These are phyloP conservation scores for Palythoa grandiflora DNA, from an alignment of 92 coral and sea anemone species.

Conservation along the genomic window DNA sequence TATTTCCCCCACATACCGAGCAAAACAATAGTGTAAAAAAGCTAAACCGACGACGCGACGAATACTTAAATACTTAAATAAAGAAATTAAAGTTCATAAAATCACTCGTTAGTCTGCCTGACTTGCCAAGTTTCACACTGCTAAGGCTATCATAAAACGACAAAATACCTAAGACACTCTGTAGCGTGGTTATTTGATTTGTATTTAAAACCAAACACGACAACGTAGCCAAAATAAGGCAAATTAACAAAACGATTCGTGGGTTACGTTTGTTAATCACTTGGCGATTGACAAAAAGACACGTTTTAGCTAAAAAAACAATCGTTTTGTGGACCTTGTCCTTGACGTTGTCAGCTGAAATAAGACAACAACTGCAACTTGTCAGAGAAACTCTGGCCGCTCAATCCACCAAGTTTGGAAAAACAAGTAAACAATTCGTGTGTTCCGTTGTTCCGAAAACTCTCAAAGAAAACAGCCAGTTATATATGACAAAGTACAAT, in stretches of 20 bases:
- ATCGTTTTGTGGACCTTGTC: neutral
- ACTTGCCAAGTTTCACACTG: neutral
- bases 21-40: neutral
- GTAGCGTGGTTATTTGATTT: neutral
- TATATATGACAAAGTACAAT: neutral
- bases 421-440: neutral
- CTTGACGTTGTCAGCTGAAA: neutral
- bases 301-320: neutral
- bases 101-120: neutral
- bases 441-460: neutral
- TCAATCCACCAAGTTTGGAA: neutral
- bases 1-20: neutral
- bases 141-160: neutral
- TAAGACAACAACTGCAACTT: neutral
- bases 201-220: neutral
- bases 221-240: neutral
- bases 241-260: neutral
- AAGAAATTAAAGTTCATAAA: neutral
- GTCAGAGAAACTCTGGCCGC: neutral
- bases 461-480: neutral
- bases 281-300: neutral
- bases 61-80: neutral
- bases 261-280: neutral
- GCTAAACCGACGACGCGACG: neutral
- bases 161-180: neutral